phyloP scores from a whole-genome alignment of 2,797 vertebrate genomes.

The Orientallactaga sibirica region DNA sequence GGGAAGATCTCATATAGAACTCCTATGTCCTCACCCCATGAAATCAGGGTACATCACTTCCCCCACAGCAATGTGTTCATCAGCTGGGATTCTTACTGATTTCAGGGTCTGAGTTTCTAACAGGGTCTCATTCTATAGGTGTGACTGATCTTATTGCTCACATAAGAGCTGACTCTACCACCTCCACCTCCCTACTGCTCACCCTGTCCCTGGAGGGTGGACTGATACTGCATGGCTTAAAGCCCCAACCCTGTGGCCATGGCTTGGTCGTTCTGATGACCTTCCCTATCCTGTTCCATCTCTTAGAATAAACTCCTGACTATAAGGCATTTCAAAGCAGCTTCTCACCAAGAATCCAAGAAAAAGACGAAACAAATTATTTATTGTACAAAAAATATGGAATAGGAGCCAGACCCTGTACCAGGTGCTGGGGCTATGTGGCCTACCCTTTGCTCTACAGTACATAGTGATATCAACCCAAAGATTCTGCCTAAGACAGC shows the following conservation, averaged over 20 bases:
- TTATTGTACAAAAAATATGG: neutral
- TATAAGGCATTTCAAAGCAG: neutral
- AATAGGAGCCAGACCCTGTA: neutral
- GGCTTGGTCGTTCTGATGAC: neutral
- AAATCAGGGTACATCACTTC: neutral
- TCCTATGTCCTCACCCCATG: neutral
- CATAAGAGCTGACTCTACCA: neutral
- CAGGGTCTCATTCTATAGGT: neutral
- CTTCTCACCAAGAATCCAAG: neutral
- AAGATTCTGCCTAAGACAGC: neutral
- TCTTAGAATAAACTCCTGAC: neutral
- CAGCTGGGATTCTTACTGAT: too few species aligned
- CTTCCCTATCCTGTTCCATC: neutral
- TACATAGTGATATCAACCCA: neutral
- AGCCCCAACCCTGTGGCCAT: neutral
- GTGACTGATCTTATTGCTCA: neutral
- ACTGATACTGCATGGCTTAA: neutral
- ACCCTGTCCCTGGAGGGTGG: too few species aligned
- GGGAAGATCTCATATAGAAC: neutral
- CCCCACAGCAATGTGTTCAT: accelerated
- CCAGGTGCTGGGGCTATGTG: neutral
- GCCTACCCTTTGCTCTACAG: neutral
- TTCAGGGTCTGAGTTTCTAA: neutral
- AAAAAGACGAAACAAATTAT: neutral
- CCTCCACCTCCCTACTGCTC: neutral